Conservation (phyloP, 2,797 vertebrate genomes). For the Microchirus variegatus region DNA sequence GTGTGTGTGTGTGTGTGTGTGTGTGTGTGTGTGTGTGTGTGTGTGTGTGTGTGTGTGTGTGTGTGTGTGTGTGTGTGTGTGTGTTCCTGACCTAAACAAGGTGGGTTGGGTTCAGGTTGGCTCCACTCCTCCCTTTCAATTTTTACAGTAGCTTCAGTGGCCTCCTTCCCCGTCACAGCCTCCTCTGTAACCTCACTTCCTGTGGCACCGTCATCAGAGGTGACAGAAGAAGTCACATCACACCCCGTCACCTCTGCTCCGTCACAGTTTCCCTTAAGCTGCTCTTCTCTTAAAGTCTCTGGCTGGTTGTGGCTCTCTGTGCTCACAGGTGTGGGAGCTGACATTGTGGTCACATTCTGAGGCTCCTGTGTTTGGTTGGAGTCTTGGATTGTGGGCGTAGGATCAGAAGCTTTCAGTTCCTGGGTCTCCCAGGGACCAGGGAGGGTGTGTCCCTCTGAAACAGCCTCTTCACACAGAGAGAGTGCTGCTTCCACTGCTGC, state of each 20-base stretch:
- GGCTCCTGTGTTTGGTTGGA: conserved; percentile 40
- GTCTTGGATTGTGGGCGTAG: conserved; percentile 40
- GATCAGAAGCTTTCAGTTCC: conserved; percentile 73
- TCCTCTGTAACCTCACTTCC: conserved; percentile 58
- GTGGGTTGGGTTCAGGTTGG: conserved; percentile 74
- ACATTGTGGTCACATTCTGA: conserved; percentile 12
- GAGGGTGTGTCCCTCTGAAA: conserved; percentile 89
- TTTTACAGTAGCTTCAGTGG: conserved; percentile 68
- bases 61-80: neutral
- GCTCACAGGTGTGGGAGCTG: conserved; percentile 7
- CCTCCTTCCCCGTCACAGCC: conserved; percentile 51
- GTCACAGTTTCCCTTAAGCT: conserved; percentile 53
- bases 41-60: neutral
- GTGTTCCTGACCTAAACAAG: conserved; percentile 71
- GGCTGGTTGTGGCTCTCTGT: conserved; percentile 46
- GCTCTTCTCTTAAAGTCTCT: conserved; percentile 61
- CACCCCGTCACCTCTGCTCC: conserved; percentile 45
- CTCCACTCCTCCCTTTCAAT: conserved; percentile 82
- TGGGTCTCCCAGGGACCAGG: conserved; percentile 93
- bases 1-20: neutral
- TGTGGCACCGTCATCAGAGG: conserved; percentile 50
- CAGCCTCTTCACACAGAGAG: conserved; percentile 94
- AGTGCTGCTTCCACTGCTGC: conserved; percentile 96
- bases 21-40: neutral
- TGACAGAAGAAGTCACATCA: conserved; percentile 42